Conservation (phyloP, 2,888 invertebrate genomes). For the Phanerotoma sp. region DNA sequence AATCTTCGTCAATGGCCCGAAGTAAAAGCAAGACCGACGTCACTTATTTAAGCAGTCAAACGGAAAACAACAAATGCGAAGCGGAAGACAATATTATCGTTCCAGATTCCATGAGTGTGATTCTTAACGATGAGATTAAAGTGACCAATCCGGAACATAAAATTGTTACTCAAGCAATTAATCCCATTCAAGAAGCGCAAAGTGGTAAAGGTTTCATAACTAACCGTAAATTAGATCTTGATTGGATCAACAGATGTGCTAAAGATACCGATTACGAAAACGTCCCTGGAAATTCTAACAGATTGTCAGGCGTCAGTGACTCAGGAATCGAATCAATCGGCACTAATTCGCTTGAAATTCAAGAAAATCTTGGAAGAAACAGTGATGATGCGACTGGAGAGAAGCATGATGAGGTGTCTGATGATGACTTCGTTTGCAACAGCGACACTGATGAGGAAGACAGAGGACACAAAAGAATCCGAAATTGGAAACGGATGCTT, state of each 20-base stretch:
- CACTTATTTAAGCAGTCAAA: constrained; percentile 10
- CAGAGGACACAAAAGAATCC: constrained; percentile 56
- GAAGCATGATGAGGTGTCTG: constrained; percentile 47
- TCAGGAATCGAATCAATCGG: constrained; percentile 51
- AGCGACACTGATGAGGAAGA: constrained; percentile 69
- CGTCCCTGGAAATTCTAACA: constrained; percentile 26
- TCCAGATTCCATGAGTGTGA: constrained; percentile 20
- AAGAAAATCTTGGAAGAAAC: constrained; percentile 6
- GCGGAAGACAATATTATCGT: constrained; percentile 21
- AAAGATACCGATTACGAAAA: constrained; percentile 39
- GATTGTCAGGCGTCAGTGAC: constrained; percentile 45
- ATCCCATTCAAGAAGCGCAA: constrained; percentile 50
- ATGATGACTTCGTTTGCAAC: constrained; percentile 70
- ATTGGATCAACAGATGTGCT: constrained; percentile 63
- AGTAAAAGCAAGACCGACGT: constrained; percentile 44
- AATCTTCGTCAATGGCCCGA: constrained; percentile 59
- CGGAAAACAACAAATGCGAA: not conserved
- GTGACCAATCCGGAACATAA: constrained; percentile 39
- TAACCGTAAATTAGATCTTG: constrained; percentile 59
- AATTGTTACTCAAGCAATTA: constrained; percentile 40
- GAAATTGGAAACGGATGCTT: constrained; percentile 63
- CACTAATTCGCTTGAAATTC: constrained; percentile 35
- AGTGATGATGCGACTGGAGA: not conserved
- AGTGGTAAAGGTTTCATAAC: constrained; percentile 32
- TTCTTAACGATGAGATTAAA: constrained; percentile 42